Percentiles rank a stretch among this genome's conserved stretches.
Conservation (phyloP, 2,797 vertebrate genomes). For the Chrysocyon brachyurus region DNA sequence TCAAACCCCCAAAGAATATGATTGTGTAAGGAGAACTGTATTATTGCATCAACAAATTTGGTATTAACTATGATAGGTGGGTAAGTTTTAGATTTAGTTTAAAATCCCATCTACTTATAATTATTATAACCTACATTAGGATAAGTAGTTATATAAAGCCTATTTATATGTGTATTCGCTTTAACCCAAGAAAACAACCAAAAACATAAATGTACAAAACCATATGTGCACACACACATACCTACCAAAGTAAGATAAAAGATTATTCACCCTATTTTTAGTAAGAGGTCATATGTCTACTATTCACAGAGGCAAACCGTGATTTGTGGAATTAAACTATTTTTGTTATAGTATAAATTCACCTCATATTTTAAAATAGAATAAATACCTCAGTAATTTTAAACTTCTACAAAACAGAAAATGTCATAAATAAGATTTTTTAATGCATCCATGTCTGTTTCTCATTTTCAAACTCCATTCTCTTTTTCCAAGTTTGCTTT, state of each 20-base stretch:
- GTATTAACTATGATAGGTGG: neutral
- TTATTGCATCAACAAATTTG: conserved; percentile 5
- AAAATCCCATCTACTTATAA: neutral
- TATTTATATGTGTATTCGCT: neutral
- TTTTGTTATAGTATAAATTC: neutral
- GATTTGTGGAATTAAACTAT: neutral
- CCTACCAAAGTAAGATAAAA: neutral
- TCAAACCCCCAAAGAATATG: neutral
- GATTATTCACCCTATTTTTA: neutral
- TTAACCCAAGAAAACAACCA: neutral
- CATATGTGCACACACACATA: neutral
- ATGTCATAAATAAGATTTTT: neutral
- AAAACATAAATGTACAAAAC: neutral
- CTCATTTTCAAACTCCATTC: neutral
- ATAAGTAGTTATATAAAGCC: neutral
- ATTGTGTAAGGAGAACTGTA: neutral
- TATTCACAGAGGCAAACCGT: neutral
- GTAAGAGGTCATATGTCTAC: neutral
- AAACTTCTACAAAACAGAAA: neutral
- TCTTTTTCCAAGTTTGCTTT: neutral
- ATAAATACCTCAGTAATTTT: neutral
- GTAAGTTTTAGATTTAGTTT: neutral
- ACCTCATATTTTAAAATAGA: neutral
- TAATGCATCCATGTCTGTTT: neutral
- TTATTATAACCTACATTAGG: neutral